Percentiles rank a stretch among this genome's conserved stretches.
phyloP scores from a whole-genome alignment of 2,797 vertebrate genomes.

The Parambassis ranga region DNA sequence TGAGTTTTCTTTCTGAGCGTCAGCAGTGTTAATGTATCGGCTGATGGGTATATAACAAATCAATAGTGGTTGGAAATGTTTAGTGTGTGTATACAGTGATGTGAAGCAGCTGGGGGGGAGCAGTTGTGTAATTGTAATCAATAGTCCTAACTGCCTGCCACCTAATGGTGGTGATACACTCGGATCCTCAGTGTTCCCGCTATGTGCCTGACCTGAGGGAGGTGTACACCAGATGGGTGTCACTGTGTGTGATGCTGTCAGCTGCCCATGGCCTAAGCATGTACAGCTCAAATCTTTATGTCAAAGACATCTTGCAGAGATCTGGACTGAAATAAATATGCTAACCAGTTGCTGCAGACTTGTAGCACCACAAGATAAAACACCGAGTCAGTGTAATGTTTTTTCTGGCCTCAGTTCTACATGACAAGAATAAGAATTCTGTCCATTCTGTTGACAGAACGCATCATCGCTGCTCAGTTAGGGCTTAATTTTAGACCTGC shows the following conservation, averaged over 20 bases:
- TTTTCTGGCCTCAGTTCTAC: no score
- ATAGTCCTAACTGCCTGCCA: constrained; percentile 59
- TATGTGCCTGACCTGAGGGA: constrained; percentile 40
- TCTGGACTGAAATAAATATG: no score
- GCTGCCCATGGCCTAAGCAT: background rate
- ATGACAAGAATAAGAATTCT: no score
- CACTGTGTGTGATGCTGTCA: constrained; percentile 60
- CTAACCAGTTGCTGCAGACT: no score
- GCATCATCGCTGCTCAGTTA: no score
- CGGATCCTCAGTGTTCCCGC: constrained; percentile 33
- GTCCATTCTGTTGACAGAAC: no score
- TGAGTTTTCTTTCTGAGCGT: background rate
- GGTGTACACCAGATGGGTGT: constrained; percentile 56
- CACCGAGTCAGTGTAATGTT: no score
- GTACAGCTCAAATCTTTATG: constrained; percentile 25
- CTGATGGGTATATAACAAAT: constrained; percentile 36
- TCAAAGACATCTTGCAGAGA: no score
- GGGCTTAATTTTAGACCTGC: no score
- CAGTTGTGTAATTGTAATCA: constrained; percentile 73
- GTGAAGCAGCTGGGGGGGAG: constrained; percentile 24
- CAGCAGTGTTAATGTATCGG: constrained; percentile 1
- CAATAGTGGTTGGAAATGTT: constrained; percentile 44
- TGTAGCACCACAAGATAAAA: no score
- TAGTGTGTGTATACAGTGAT: constrained; percentile 24
- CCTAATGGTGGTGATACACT: constrained; percentile 45